phyloP scores from a whole-genome alignment of 2,113 vertebrate genomes.

The Cynocephalus volans region DNA sequence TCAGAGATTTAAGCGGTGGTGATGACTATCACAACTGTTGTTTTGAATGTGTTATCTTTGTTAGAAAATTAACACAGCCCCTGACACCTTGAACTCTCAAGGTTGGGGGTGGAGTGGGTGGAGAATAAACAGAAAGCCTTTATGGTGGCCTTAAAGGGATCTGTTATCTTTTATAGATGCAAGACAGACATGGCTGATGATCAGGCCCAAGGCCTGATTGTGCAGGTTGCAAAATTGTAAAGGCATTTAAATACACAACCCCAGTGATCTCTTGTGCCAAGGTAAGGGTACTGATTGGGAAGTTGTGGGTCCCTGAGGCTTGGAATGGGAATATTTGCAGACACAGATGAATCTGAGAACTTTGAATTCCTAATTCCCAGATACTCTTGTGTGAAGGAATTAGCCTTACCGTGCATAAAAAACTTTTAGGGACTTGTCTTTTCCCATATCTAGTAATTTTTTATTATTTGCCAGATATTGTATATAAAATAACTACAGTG shows the following conservation, averaged over 20 bases:
- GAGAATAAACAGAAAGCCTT: neutral
- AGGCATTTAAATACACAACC: neutral
- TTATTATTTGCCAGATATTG: neutral
- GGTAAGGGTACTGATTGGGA: conserved; percentile 26
- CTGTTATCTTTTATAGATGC: conserved; percentile 68
- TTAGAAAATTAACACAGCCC: neutral
- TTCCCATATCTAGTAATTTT: neutral
- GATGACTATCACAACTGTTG: neutral
- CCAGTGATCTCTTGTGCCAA: neutral
- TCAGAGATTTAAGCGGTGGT: neutral
- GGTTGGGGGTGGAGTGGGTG: neutral
- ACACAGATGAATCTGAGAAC: neutral
- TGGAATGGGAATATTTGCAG: neutral
- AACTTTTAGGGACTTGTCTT: neutral
- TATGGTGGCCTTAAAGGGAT: neutral
- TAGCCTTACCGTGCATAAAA: neutral
- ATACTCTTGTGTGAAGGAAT: neutral
- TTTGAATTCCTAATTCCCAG: neutral
- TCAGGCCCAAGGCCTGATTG: conserved; percentile 4
- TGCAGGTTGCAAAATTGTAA: neutral
- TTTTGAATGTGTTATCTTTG: neutral
- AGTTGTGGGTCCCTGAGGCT: neutral
- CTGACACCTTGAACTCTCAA: neutral
- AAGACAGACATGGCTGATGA: conserved; percentile 6
- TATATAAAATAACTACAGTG: neutral